Evolutionary conservation across 2,888 invertebrate genomes (phyloP).

Genomic region (Agriopis leucophaearia): DNA sequence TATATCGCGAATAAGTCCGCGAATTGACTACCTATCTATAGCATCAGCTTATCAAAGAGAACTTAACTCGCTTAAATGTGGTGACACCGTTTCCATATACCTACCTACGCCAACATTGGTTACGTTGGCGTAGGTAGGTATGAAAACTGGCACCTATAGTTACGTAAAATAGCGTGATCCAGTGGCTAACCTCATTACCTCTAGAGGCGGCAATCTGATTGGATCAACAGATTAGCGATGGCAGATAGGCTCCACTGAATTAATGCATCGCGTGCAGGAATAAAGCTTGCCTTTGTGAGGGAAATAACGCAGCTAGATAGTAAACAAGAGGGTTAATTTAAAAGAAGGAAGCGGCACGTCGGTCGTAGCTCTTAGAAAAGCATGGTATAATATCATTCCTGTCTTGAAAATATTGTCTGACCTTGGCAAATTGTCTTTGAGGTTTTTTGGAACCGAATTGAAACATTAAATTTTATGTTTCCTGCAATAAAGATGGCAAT

Average conservation of each 20-base stretch:
- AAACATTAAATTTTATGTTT: constrained; percentile 15
- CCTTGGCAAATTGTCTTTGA: constrained; percentile 19
- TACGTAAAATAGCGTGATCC: constrained; percentile 47
- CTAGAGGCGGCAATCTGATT: constrained; percentile 59
- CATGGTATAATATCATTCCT: not conserved
- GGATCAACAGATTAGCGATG: constrained; percentile 65
- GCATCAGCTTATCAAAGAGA: constrained; percentile 1
- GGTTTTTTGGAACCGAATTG: constrained; percentile 11
- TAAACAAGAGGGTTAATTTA: constrained; percentile 8
- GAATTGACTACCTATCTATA: not conserved
- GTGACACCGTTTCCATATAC: not conserved
- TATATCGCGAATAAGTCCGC: no score
- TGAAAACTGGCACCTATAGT: not conserved
- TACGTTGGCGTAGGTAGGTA: no score
- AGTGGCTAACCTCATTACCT: constrained; percentile 51
- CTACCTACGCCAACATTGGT: constrained; percentile 15
- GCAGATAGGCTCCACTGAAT: constrained; percentile 55
- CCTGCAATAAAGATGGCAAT: constrained; percentile 11
- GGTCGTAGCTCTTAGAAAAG: constrained; percentile 1
- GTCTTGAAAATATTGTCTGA: not conserved
- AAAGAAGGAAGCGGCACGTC: constrained; percentile 5
- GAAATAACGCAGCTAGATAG: constrained; percentile 23
- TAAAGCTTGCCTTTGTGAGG: constrained; percentile 20
- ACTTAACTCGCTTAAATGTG: not conserved
- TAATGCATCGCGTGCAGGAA: constrained; percentile 43